Conservation (phyloP, 1,140 invertebrate genomes). For the Trachymyrmex septentrionalis region DNA sequence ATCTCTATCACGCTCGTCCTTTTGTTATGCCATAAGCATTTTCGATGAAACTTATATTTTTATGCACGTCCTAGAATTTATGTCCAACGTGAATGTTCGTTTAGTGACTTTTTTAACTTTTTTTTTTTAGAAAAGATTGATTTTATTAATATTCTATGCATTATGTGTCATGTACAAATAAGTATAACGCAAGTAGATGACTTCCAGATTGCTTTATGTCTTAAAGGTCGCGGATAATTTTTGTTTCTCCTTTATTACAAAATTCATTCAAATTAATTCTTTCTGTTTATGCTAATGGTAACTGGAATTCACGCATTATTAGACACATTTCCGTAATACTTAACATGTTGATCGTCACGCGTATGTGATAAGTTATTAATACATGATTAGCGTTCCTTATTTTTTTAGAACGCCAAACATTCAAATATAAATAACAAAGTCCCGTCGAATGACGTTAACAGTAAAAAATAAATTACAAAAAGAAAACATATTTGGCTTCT, state of each 20-base stretch:
- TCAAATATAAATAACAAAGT: not conserved
- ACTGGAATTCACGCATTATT: slow-evolving; percentile 12
- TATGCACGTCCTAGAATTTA: not conserved
- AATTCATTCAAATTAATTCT: not conserved
- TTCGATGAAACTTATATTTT: slow-evolving; percentile 22
- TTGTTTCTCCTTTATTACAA: not conserved
- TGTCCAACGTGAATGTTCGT: not conserved
- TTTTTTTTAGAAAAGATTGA: not conserved
- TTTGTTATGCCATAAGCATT: slow-evolving; percentile 19
- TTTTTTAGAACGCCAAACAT: not conserved
- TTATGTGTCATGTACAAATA: slow-evolving; percentile 15
- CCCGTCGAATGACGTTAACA: too few relatives aligned
- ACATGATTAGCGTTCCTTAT: not conserved
- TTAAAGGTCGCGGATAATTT: not conserved
- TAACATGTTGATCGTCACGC: not conserved
- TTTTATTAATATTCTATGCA: slow-evolving; percentile 15
- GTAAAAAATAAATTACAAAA: not conserved
- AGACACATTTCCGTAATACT: not conserved
- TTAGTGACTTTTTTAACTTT: not conserved
- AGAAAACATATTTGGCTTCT: not conserved
- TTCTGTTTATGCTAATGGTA: not conserved
- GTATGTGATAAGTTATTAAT: not conserved
- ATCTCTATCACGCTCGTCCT: not conserved
- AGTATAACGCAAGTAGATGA: slow-evolving; percentile 3
- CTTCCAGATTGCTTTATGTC: not conserved